A percentile compares a stretch with the other conserved stretches of the same genome.
phyloP scores from a whole-genome alignment of 2,113 vertebrate genomes.

The Saguinus midas region DNA sequence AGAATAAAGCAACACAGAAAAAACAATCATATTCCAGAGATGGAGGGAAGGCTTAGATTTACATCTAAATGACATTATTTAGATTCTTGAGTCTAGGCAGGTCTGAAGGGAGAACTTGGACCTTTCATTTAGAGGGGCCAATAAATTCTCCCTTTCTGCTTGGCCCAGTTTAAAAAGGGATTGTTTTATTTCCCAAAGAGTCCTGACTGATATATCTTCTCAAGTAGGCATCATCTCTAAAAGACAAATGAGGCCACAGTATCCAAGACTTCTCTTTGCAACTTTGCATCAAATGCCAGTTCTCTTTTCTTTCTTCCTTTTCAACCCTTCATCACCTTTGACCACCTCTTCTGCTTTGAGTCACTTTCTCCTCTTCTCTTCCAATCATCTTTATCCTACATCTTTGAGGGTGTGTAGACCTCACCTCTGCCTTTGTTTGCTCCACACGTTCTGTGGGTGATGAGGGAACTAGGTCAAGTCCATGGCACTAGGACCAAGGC shows the following conservation, averaged over 20 bases:
- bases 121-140: neutral
- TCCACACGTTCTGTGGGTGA: neutral
- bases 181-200: neutral
- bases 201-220: neutral
- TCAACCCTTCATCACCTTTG: rapidly evolving
- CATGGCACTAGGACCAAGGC: neutral
- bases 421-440: neutral
- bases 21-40: neutral
- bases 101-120: neutral
- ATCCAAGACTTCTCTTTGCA: neutral
- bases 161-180: neutral
- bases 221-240: neutral
- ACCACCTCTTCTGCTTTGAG: neutral
- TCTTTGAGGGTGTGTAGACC: neutral
- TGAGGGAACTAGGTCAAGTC: neutral
- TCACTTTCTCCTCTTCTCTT: neutral
- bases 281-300: neutral
- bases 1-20: neutral
- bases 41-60: neutral
- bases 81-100: neutral
- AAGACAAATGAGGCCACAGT: neutral
- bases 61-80: neutral
- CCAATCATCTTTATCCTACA: neutral
- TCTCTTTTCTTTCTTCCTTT: neutral
- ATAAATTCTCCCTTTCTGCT: neutral